Base-by-base conservation (phyloP, 2,888 invertebrate genomes). In the Ischnus inquisitorius region DNA sequence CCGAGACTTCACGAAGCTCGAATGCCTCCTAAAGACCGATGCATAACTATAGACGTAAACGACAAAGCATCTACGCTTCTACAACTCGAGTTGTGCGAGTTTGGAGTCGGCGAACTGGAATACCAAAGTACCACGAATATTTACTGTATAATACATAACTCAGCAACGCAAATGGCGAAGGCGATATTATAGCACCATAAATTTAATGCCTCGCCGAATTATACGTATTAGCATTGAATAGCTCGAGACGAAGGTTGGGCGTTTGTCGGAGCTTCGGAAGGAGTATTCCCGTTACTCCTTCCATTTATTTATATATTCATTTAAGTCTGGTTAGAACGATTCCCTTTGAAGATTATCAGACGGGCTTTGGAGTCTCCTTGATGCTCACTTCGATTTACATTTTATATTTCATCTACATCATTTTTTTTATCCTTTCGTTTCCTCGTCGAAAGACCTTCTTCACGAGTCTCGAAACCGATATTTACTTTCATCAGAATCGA, bases 221-320 rank as follows among this genome's bases (percentile, higher is more conserved):
- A 60, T 60, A 60, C 25, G 14, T 60, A 14, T 60, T 60, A 60
- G 28, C 57, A 25, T 60, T n/a, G 28, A 60, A 60, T 25, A 60
- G 12, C 28, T 28, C 22, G 54, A 22, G 19, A 19, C 10, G 54
- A 54, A 12, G 54, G 10, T 60, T n/a, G 57, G 14, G 28, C 1
- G 22, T 28, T 25, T 25, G n/a, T 57, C 28, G 25, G 57, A 60
- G 57, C 57, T 60, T 14, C 25, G 22, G 25, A n/a, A 28, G n/a
- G 57, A 28, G 57, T 60, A 10, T 60, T 60, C 57, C 57, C 57
- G 57, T 28, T 60, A 60, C 57, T 28, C 25, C 28, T 28, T 28
- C 57, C 57, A 60, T 28, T 25, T 25, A 60, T 60, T 60, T n/a
- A 60, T 60, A 28, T 25, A 60, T 28, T 60, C 57, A 25, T 28